Base-by-base conservation (phyloP, 2,888 invertebrate species). In the Caenorhabditis panamensis region DNA sequence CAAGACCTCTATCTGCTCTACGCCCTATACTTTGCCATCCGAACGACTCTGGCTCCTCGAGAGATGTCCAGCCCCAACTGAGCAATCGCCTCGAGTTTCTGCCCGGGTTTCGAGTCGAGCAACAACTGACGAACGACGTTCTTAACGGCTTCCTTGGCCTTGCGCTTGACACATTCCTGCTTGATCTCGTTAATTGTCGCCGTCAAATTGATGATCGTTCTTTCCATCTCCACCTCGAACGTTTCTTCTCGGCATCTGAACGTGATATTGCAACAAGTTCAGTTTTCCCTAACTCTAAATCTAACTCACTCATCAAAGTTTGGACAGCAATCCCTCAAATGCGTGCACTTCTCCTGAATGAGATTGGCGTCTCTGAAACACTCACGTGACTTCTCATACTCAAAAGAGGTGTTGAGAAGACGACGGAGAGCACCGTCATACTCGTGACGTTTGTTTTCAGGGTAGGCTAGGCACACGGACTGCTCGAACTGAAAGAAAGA, bases 191-290 rank as follows among this genome's bases (percentile, higher is more conserved):
- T 87, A 13, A 87, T 79, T 54, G 79, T 64, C 1, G 86, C 86
- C 13, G 86, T 87, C 36, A 78, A 63, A 28, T 78, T 83, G 63
- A 87, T 84, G 47, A 87, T 84, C 1, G 78, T 82, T 54, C 83
- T 71, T 51, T 87, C 86, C 20, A 77, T 61, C 13, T 76, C 79
- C 11, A 79, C 77, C 62, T 87, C 86, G 20, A 87, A 69, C 2
- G 83, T 82, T 67, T 79, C 79, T 53, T 85, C 84, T 6, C 86
- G 86, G 56, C 86, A 87, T 64, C 86, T 86, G 67, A 56, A 84
- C 47, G 31, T 31, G 31, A 31, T 6, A 31, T 31, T 4, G n/a
- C n/a, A n/a, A n/a, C n/a, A n/a, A n/a, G n/a, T n/a, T n/a, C n/a
- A n/a, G n/a, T n/a, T n/a, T n/a, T n/a, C n/a, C n/a, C n/a, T n/a